phyloP scores from a whole-genome alignment of 2,113 vertebrate genomes.

The Romanogobio albipinnatus region DNA sequence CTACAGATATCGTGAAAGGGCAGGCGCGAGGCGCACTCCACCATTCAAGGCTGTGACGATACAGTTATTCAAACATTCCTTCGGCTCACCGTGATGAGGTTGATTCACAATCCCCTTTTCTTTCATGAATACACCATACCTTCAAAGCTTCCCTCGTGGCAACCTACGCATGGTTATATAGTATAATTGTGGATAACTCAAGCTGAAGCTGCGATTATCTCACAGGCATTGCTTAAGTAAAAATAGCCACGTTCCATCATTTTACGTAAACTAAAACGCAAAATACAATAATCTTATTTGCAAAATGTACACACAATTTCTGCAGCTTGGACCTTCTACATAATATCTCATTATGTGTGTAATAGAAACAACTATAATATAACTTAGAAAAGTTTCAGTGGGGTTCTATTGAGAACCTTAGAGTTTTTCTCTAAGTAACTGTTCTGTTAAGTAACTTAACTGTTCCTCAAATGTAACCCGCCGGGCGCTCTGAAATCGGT shows the following conservation, averaged over 20 bases:
- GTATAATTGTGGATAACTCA: neutral
- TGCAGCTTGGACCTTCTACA: neutral
- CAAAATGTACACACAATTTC: no score
- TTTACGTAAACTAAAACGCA: neutral
- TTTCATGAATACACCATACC: slow-evolving; percentile 4
- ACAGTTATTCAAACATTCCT: slow-evolving; percentile 32
- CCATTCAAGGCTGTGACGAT: slow-evolving; percentile 30
- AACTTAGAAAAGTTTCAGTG: no score
- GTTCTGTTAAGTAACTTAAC: no score
- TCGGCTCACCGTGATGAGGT: slow-evolving; percentile 21
- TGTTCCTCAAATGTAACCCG: no score
- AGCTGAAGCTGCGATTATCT: neutral
- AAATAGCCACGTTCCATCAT: neutral
- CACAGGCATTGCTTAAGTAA: no score
- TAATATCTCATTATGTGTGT: neutral
- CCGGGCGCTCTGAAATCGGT: no score
- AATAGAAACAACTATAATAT: neutral
- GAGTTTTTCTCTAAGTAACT: no score
- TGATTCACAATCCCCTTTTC: slow-evolving; percentile 29
- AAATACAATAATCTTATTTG: neutral
- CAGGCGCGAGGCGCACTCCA: slow-evolving; percentile 42
- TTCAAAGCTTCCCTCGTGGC: slow-evolving; percentile 7
- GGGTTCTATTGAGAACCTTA: no score
- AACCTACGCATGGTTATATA: neutral
- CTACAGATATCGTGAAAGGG: slow-evolving; percentile 48